These are phyloP conservation scores for Phenacoccus solenopsis DNA, from an alignment of 1,140 invertebrate species.

Conservation along the genomic window DNA sequence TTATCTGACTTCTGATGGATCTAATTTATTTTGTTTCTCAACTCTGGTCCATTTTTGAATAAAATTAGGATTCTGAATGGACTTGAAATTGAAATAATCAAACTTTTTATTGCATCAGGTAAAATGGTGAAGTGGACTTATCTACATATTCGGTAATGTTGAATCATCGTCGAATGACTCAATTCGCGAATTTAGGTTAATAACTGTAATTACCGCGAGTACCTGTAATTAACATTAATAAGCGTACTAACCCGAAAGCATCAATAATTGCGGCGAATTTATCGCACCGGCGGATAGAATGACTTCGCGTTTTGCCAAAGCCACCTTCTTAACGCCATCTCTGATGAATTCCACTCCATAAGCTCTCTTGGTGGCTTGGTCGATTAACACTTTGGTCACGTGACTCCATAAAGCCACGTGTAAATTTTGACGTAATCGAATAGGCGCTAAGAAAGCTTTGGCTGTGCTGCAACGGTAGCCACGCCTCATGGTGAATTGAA, in stretches of 20 bases:
- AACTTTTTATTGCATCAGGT: no score
- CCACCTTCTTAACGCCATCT: constrained; percentile 46
- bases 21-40: no score
- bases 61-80: no score
- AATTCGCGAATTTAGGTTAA: neutral
- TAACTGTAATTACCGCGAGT: neutral
- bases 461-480: constrained; percentile 62
- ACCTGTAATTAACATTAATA: neutral
- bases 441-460: constrained; percentile 66
- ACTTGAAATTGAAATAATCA: no score
- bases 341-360: constrained; percentile 65
- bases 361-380: constrained; percentile 51
- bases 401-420: constrained; percentile 61
- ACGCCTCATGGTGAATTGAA: constrained; percentile 67
- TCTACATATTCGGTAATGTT: no score
- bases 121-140: no score
- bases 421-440: constrained; percentile 54
- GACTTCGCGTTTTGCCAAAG: constrained; percentile 60
- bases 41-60: no score
- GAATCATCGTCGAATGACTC: neutral
- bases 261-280: constrained; percentile 63
- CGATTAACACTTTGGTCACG: constrained; percentile 60
- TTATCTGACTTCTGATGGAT: no score
- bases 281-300: constrained; percentile 66
- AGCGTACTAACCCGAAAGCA: constrained; percentile 50